Conservation (phyloP, 2,888 invertebrate genomes). For the Hyposoter didymator region DNA sequence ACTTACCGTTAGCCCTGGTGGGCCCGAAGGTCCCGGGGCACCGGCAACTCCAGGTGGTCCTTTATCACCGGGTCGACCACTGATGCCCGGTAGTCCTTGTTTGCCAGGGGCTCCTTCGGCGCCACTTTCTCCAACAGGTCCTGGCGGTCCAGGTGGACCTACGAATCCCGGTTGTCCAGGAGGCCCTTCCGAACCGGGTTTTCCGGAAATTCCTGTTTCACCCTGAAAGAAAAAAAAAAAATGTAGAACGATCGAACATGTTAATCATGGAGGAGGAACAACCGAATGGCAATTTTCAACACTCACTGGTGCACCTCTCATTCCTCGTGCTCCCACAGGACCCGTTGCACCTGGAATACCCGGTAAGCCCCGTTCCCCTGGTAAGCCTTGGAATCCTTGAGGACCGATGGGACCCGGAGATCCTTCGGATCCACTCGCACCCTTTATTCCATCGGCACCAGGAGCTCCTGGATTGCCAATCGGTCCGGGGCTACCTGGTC, state of each 20-base stretch:
- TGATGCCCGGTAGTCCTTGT: conserved; percentile 89
- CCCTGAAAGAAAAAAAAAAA: conserved; percentile 84
- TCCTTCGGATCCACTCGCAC: conserved; percentile 90
- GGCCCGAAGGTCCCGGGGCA: conserved; percentile 87
- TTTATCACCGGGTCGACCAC: conserved; percentile 91
- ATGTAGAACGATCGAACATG: not conserved
- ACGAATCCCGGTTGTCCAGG: conserved; percentile 88
- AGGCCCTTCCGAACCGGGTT: conserved; percentile 90
- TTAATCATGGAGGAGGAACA: not conserved
- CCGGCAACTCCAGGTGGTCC: conserved; percentile 89
- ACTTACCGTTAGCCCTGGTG: conserved; percentile 89
- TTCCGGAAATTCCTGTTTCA: conserved; percentile 90
- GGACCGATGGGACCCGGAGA: conserved; percentile 89
- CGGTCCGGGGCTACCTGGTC: conserved; percentile 88
- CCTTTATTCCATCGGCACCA: conserved; percentile 91
- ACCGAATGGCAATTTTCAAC: not conserved
- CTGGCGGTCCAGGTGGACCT: conserved; percentile 89
- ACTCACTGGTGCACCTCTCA: conserved; percentile 87
- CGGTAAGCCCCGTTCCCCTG: conserved; percentile 89
- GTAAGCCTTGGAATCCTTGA: conserved; percentile 89
- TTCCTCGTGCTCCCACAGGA: conserved; percentile 87
- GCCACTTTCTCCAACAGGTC: conserved; percentile 88
- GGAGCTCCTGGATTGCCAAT: conserved; percentile 90
- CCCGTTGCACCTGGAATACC: conserved; percentile 88
- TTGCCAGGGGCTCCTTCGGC: conserved; percentile 88